These are phyloP conservation scores for Byasa hedistus DNA, from an alignment of 2,888 invertebrate genomes.

Conservation along the genomic window DNA sequence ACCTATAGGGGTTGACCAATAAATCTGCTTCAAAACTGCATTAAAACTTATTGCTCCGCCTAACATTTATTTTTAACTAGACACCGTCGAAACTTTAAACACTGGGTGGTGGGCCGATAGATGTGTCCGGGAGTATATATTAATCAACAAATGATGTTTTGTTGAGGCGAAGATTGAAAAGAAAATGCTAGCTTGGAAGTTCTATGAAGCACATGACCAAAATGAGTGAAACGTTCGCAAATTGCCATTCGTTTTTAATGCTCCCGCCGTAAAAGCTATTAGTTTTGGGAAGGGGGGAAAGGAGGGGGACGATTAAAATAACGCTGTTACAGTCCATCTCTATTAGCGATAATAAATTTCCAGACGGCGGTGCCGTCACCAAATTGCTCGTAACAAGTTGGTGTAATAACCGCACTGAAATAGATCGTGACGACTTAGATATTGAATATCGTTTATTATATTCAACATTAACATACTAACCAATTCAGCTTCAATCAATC, in stretches of 20 bases:
- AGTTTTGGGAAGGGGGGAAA: too few species aligned
- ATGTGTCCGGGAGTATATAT: too few species aligned
- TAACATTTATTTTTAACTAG: too few species aligned
- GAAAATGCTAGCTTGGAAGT: too few species aligned
- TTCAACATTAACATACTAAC: not conserved
- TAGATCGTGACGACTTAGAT: not conserved
- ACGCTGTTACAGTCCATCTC: constrained; percentile 20
- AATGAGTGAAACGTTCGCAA: constrained; percentile 4
- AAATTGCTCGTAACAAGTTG: constrained; percentile 12
- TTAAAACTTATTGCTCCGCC: too few species aligned
- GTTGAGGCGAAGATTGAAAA: too few species aligned
- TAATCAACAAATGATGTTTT: not conserved
- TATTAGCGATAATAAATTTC: constrained; percentile 24
- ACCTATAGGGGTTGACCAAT: too few species aligned
- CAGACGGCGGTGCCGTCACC: constrained; percentile 9
- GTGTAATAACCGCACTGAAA: constrained; percentile 13
- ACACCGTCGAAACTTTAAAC: too few species aligned
- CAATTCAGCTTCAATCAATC: not conserved
- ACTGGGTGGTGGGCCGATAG: too few species aligned
- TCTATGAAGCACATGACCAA: too few species aligned
- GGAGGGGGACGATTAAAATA: constrained; percentile 19
- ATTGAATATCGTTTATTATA: not conserved
- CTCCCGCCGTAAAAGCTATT: constrained; percentile 25
- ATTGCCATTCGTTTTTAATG: constrained; percentile 17
- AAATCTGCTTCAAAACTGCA: too few species aligned